Base-by-base conservation (phyloP, 2,888 invertebrate genomes). In the Orthosia gothica region DNA sequence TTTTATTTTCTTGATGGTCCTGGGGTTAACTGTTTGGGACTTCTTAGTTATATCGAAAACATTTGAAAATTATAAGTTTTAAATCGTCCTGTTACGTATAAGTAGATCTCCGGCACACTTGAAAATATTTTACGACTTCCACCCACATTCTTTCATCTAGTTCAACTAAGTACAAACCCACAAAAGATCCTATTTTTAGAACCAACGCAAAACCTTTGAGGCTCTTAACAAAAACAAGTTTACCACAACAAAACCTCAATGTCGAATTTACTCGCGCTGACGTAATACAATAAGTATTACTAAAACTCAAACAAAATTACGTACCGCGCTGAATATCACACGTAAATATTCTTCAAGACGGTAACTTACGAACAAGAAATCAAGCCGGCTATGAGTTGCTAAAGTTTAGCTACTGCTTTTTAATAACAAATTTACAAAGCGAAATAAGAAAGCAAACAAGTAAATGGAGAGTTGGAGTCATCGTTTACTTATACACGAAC, bases 371-470 rank as follows among this genome's bases (percentile, higher is more conserved):
- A 83, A 81, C 85, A 83, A 84, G 89, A 86, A 87, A 91, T 90
- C 84, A 87, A 90, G 85, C 86, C 75, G 79, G 76, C 81, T 75
- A 79, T 66, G 65, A 84, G 84, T 83, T 74, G 64, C 68, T 68
- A 58, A 88, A 91, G 83, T 91, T 92, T 87, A 87, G 79, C 87
- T 90, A 88, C 81, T 89, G 90, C 90, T 91, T 92, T 91, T 92
- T 91, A 92, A 88, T 87, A 90, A 90, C 91, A 92, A 92, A 91
- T 90, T 91, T 91, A 89, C 91, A 90, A 91, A 93, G 92, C 89
- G 81, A 92, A 94, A 92, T 92, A 93, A 93, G 91, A 92, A 91
- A 91, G 91, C 87, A 94, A 94, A 94, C 94, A 94, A 91, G 89
- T 89, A 85, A 91, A 91, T 91, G 89, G 89, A 89, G 90, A 91